Evolutionary conservation across 2,888 invertebrate species (phyloP).

Genomic region (Phragmatobia fuliginosa): DNA sequence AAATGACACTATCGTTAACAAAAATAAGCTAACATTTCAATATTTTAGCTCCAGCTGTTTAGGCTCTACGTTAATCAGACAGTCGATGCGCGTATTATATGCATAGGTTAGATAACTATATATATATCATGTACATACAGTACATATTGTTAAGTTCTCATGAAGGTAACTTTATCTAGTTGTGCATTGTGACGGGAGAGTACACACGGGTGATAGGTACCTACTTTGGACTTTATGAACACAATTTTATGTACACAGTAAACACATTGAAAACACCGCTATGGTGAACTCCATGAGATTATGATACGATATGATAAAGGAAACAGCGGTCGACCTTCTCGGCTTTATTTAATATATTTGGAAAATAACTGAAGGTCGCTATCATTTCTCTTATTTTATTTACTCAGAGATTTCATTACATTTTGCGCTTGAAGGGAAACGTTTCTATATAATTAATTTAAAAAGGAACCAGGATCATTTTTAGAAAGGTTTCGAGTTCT

Average conservation of each 20-base stretch:
- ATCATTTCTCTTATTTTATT: conserved; percentile 3
- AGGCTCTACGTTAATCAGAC: too few relatives aligned
- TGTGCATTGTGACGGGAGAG: neutral
- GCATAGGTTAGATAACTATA: too few relatives aligned
- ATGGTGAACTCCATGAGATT: conserved; percentile 25
- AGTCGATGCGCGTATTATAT: too few relatives aligned
- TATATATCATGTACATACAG: neutral
- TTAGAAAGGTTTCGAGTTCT: neutral
- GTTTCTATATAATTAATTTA: conserved; percentile 8
- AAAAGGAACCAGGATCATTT: neutral
- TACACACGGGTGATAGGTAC: neutral
- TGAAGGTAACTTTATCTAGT: neutral
- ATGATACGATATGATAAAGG: conserved; percentile 13
- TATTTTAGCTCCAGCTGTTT: too few relatives aligned
- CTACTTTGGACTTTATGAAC: conserved; percentile 13
- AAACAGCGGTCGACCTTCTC: conserved; percentile 4
- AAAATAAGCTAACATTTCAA: too few relatives aligned
- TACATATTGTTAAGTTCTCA: too few relatives aligned
- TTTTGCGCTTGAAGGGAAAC: neutral
- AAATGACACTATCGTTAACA: too few relatives aligned
- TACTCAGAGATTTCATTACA: conserved; percentile 1
- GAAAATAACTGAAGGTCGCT: conserved; percentile 6
- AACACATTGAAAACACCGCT: conserved; percentile 1
- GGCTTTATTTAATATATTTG: conserved; percentile 11
- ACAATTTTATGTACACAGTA: conserved; percentile 6